A percentile compares a stretch with the other conserved stretches of the same genome.
Evolutionary conservation across 2,888 invertebrate species (phyloP).

Genomic region (Pimpla rufipes): DNA sequence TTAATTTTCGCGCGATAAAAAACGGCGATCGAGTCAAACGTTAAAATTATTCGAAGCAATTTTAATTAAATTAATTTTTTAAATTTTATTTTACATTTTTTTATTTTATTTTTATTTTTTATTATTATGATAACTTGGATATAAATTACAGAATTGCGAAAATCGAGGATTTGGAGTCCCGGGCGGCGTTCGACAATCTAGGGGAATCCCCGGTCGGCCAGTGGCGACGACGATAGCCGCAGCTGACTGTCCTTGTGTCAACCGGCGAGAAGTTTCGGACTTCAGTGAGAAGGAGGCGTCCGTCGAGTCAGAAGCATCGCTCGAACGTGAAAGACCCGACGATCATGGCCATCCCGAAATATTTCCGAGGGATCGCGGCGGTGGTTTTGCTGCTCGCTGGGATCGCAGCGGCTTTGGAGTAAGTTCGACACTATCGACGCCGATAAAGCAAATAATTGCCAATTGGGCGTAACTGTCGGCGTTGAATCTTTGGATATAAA

Average conservation of each 20-base stretch:
- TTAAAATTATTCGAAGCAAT: too few species aligned
- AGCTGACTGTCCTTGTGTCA: not conserved
- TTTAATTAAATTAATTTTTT: too few species aligned
- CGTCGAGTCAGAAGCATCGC: not conserved
- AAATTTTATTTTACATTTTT: too few species aligned
- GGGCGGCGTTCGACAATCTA: not conserved
- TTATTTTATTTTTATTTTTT: too few species aligned
- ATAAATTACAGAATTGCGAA: too few species aligned
- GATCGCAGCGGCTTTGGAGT: conserved; percentile 34
- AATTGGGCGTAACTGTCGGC: not conserved
- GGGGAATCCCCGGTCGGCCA: conserved; percentile 24
- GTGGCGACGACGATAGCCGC: too few species aligned
- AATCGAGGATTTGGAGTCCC: not conserved
- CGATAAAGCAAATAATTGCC: not conserved
- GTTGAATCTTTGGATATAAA: not conserved
- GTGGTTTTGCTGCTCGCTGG: not conserved
- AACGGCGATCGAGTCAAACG: too few species aligned
- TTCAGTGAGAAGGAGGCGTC: not conserved
- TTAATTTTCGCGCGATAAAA: too few species aligned
- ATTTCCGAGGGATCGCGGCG: not conserved
- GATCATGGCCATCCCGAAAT: conserved; percentile 8
- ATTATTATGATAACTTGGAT: too few species aligned
- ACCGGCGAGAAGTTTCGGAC: not conserved
- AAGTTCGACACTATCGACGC: conserved; percentile 15
- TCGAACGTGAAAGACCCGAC: not conserved